Percentiles rank a stretch among this genome's conserved stretches.
phyloP scores from a whole-genome alignment of 2,797 vertebrate species.

The Neosalanx taihuensis region DNA sequence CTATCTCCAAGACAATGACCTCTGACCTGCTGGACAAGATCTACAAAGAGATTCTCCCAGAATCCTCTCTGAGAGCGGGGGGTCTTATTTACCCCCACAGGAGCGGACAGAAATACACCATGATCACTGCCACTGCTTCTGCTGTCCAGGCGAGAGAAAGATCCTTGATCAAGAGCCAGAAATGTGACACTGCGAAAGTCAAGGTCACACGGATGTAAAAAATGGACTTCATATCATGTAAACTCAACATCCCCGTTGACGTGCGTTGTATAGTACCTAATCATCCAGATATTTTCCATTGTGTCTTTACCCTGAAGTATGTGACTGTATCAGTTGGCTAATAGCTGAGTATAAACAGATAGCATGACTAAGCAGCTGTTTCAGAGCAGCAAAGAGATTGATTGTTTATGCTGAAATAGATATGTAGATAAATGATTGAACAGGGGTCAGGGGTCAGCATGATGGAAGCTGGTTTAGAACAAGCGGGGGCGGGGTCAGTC shows the following conservation, averaged over 20 bases:
- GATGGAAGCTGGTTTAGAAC: conserved; percentile 47
- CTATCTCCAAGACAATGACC: conserved; percentile 53
- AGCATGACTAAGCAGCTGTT: background rate
- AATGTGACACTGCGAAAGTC: conserved; percentile 53
- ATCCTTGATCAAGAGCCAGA: conserved; percentile 52
- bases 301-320: too few relatives aligned
- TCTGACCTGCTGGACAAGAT: conserved; percentile 60
- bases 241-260: background rate
- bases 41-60: conserved; percentile 60
- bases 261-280: too few relatives aligned
- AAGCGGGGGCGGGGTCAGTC: conserved; percentile 53
- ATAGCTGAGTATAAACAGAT: background rate
- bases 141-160: background rate
- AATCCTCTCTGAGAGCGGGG: conserved; percentile 50
- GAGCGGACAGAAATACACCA: conserved; percentile 70
- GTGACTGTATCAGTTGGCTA: background rate
- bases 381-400: background rate
- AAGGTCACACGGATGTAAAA: conserved; percentile 56
- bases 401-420: conserved; percentile 33
- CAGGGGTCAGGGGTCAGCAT: conserved; percentile 37
- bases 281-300: too few relatives aligned
- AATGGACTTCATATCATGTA: background rate
- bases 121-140: conserved; percentile 36
- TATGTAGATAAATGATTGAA: conserved; percentile 58
- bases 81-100: conserved; percentile 65